Percentiles rank a stretch among this genome's conserved stretches.
phyloP scores from a whole-genome alignment of 2,888 invertebrate species.

The Synergus gifuensis region DNA sequence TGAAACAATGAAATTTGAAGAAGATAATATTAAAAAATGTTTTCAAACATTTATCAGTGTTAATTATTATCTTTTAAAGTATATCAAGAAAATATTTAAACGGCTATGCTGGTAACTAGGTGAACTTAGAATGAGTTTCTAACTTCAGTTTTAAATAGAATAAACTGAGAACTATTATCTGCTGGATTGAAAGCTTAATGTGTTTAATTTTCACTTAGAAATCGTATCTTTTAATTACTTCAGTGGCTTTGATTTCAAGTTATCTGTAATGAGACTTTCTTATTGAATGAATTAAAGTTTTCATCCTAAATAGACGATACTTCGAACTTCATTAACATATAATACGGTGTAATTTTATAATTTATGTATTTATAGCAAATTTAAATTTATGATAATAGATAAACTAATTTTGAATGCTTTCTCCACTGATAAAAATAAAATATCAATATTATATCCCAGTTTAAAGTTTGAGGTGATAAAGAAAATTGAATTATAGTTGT shows the following conservation, averaged over 20 bases:
- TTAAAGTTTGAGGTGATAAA: not conserved
- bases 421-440: not conserved
- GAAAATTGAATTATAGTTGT: constrained; percentile 25
- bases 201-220: not conserved
- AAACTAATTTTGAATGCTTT: not conserved
- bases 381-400: not conserved
- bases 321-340: not conserved
- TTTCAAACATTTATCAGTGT: not conserved
- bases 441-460: constrained; percentile 37
- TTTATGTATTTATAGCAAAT: not conserved
- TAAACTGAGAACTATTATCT: not conserved
- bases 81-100: too few relatives aligned
- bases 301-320: not conserved
- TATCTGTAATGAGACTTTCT: not conserved
- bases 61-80: too few relatives aligned
- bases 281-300: not conserved
- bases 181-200: not conserved
- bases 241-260: not conserved
- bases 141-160: not conserved
- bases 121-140: not conserved
- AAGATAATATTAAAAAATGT: not conserved
- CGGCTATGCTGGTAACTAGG: too few relatives aligned
- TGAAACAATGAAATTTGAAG: constrained; percentile 55
- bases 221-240: not conserved
- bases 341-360: not conserved